These are phyloP conservation scores for Eulimnadia texana DNA, from an alignment of 1,140 invertebrate genomes.

Conservation along the genomic window DNA sequence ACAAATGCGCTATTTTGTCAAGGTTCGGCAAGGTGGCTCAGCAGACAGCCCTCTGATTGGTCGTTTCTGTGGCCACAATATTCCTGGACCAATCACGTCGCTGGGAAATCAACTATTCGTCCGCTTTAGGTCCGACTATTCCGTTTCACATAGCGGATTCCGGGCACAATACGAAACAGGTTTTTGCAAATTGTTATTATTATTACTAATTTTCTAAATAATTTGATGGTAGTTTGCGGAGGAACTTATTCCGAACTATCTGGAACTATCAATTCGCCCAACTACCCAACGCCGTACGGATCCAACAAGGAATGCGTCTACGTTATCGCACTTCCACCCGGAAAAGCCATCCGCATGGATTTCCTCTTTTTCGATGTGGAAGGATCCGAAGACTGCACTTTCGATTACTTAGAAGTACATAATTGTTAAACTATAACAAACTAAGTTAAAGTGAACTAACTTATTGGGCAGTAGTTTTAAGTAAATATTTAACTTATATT, in stretches of 20 bases:
- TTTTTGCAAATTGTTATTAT: constrained; percentile 19
- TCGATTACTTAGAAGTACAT: constrained; percentile 34
- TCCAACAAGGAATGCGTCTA: constrained; percentile 53
- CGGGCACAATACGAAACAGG: constrained; percentile 39
- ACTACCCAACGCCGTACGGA: constrained; percentile 59
- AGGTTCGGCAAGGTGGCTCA: constrained; percentile 55
- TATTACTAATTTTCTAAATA: constrained; percentile 1
- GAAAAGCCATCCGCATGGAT: constrained; percentile 43
- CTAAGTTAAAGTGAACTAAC: background rate
- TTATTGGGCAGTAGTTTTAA: background rate
- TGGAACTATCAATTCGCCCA: constrained; percentile 53
- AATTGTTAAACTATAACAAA: background rate
- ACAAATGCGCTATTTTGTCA: constrained; percentile 19
- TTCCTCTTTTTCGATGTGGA: constrained; percentile 59
- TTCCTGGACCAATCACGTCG: constrained; percentile 40
- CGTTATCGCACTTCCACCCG: constrained; percentile 45
- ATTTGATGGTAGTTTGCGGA: constrained; percentile 43
- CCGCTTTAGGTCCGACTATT: constrained; percentile 45
- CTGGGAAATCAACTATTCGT: constrained; percentile 47
- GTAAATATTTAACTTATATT: background rate
- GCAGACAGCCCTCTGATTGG: constrained; percentile 43
- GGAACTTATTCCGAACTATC: constrained; percentile 37
- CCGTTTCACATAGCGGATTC: constrained; percentile 40
- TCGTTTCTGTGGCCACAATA: constrained; percentile 42
- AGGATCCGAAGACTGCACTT: constrained; percentile 16